These are phyloP conservation scores for Dolichopus griseipennis DNA, from an alignment of 2,888 invertebrate genomes.

Conservation along the genomic window DNA sequence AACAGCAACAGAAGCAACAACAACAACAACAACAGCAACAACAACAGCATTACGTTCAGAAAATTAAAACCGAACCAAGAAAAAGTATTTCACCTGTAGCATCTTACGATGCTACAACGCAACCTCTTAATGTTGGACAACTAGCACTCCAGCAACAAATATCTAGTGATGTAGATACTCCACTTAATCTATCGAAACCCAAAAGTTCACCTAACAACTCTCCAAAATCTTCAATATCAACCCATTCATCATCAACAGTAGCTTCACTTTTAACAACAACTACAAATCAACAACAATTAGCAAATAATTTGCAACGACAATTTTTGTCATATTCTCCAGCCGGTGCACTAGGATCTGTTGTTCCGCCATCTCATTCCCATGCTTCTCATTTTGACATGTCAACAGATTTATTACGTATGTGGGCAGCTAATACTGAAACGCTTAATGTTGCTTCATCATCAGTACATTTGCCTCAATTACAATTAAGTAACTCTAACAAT, in stretches of 20 bases:
- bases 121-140: constrained; percentile 28
- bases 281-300: constrained; percentile 7
- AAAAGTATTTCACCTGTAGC: constrained; percentile 14
- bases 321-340: constrained; percentile 36
- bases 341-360: constrained; percentile 29
- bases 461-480: constrained; percentile 11
- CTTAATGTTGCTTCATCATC: constrained; percentile 15
- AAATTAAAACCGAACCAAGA: constrained; percentile 1
- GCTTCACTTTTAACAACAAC: constrained; percentile 23
- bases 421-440: constrained; percentile 29
- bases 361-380: constrained; percentile 13
- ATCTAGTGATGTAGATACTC: constrained; percentile 68
- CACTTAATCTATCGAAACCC: constrained; percentile 82
- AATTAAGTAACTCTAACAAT: not conserved
- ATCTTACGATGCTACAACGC: constrained; percentile 16
- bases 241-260: constrained; percentile 33
- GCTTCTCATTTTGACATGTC: constrained; percentile 48
- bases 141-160: constrained; percentile 24
- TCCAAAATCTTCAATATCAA: constrained; percentile 35
- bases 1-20: constrained; percentile 8
- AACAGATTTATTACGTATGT: constrained; percentile 49
- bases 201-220: constrained; percentile 54
- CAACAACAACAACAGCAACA: constrained; percentile 10
- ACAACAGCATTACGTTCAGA: constrained; percentile 3
- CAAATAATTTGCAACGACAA: constrained; percentile 27